Base-by-base conservation (phyloP, 2,888 invertebrate species). In the Pediacus dermestoides region DNA sequence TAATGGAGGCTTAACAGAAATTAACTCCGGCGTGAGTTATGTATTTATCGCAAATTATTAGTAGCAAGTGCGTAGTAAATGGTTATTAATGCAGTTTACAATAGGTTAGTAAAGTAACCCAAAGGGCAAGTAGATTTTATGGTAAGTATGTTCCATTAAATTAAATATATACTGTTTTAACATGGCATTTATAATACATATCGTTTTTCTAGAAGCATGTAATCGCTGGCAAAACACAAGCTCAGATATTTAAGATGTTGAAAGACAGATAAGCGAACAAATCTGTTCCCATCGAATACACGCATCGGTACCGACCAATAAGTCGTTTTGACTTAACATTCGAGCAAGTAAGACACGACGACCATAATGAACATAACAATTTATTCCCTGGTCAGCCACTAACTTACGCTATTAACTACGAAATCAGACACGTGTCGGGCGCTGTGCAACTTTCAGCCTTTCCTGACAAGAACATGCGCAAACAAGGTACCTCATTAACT, bases 331-430 rank as follows among this genome's bases (percentile, higher is more conserved):
- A 53, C 46, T 53, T 46, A 50, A 51, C 55, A 52, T 53, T 50
- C 52, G 47, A 55, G 50, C 56, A 48, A 49, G 53, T 55, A 52
- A 54, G 46, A 57, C 54, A 55, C 57, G 56, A 55, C 52, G 55
- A 50, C 56, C 57, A 55, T 58, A 60, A 58, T 60, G 60, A 60
- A 60, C 60, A 52, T 48, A 52, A 53, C 55, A 55, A 58, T 58
- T 60, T 60, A 60, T 60, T 54, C 50, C 43, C 46, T 40, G 48
- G 42, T 46, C 44, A 42, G 50, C 56, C 57, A 55, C 60, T 60
- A 58, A 57, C 55, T 57, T 57, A 60, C 55, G 52, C 55, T 37
- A 46, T 53, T 51, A 43, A 46, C 44, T 44, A 46, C 42, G 43
- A 46, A 43, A 45, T 48, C 46, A 44, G 50, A 50, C 50, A 44